A percentile compares a stretch with the other conserved stretches of the same genome.
Conservation (phyloP, 2,888 invertebrate species). For the Bugulina stolonifera region DNA sequence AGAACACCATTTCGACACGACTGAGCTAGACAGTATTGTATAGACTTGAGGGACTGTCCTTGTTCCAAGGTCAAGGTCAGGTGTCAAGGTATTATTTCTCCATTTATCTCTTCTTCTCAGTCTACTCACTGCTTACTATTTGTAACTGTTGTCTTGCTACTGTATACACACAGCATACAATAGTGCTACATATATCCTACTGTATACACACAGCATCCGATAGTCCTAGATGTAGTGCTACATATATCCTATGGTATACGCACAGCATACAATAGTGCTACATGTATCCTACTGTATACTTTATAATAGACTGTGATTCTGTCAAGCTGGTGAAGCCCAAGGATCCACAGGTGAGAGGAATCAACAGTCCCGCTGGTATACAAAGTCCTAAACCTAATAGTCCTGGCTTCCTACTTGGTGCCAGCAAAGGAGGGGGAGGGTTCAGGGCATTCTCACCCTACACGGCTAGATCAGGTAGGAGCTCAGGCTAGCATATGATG, state of each 20-base stretch:
- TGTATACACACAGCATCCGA: background rate
- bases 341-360: background rate
- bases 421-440: slow-evolving; percentile 14
- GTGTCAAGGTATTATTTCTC: no score
- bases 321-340: slow-evolving; percentile 21
- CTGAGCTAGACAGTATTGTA: no score
- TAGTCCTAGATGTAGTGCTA: no score
- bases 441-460: slow-evolving; percentile 3
- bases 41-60: no score
- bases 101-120: no score
- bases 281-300: background rate
- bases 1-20: no score
- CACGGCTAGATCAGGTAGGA: slow-evolving; percentile 14
- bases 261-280: background rate
- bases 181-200: background rate
- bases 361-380: slow-evolving; percentile 5
- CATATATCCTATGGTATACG: no score
- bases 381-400: slow-evolving; percentile 22
- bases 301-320: background rate
- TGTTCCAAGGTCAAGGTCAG: no score
- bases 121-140: no score
- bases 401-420: slow-evolving; percentile 16
- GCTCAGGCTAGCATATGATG: background rate
- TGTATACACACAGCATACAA: background rate
- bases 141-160: no score